phyloP scores from a whole-genome alignment of 2,888 invertebrate species.

The Meiosimyza decipiens region DNA sequence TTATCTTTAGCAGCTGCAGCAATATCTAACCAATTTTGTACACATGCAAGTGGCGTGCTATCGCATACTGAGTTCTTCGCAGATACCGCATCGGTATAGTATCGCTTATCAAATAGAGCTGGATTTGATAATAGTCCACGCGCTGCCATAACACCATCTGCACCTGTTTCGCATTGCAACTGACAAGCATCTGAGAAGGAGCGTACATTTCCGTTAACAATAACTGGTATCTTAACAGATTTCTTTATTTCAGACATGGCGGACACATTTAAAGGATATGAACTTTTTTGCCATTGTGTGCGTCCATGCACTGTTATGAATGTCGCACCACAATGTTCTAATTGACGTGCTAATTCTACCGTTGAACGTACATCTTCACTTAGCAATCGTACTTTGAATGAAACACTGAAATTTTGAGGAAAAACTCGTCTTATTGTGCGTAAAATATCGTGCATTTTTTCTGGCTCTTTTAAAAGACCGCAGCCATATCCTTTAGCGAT shows the following conservation, averaged over 20 bases:
- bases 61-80: neutral
- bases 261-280: slow-evolving; percentile 77
- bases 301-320: slow-evolving; percentile 94
- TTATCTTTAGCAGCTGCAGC: slow-evolving; percentile 72
- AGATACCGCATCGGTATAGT: neutral
- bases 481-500: slow-evolving; percentile 91
- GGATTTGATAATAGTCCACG: slow-evolving; percentile 92
- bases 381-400: slow-evolving; percentile 88
- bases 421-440: slow-evolving; percentile 79
- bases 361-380: slow-evolving; percentile 70
- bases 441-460: slow-evolving; percentile 84
- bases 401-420: slow-evolving; percentile 81
- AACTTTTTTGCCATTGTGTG: slow-evolving; percentile 81
- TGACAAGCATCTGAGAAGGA: slow-evolving; percentile 76
- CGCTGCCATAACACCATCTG: slow-evolving; percentile 92
- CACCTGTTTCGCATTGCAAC: slow-evolving; percentile 76
- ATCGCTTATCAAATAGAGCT: slow-evolving; percentile 76
- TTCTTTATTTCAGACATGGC: slow-evolving; percentile 77
- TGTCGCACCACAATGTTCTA: slow-evolving; percentile 87
- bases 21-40: slow-evolving; percentile 84
- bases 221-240: slow-evolving; percentile 79
- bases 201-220: slow-evolving; percentile 93
- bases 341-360: slow-evolving; percentile 80
- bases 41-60: slow-evolving; percentile 78
- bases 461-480: slow-evolving; percentile 83